phyloP scores from a whole-genome alignment of 1,140 invertebrate species.

The Liolophura sinensis region DNA sequence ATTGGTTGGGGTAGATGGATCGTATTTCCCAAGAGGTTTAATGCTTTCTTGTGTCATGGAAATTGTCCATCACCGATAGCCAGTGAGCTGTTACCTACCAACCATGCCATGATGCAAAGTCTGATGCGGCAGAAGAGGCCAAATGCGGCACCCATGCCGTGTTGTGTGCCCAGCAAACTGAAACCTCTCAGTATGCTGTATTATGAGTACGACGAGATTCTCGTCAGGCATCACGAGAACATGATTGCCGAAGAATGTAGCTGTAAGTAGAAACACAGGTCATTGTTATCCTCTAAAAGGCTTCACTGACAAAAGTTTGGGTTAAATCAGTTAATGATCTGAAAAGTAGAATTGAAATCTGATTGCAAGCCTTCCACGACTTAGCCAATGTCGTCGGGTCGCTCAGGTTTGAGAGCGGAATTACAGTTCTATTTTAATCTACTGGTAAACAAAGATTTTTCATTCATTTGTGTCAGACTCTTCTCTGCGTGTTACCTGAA shows the following conservation, averaged over 20 bases:
- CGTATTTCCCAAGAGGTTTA: constrained; percentile 93
- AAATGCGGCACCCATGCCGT: constrained; percentile 36
- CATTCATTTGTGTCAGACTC: too few species aligned
- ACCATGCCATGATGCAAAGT: constrained; percentile 97
- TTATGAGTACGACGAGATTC: constrained; percentile 53
- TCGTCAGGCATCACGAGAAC: constrained; percentile 41
- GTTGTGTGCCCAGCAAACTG: constrained; percentile 56
- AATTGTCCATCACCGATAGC: constrained; percentile 70
- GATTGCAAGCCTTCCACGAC: too few species aligned
- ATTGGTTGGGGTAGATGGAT: constrained; percentile 99
- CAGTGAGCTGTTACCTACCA: constrained; percentile 70
- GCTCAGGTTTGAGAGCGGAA: too few species aligned
- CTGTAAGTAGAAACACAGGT: constrained; percentile 23
- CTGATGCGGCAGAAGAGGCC: constrained; percentile 71
- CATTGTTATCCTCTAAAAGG: too few species aligned
- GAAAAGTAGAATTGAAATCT: too few species aligned
- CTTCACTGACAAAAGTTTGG: too few species aligned
- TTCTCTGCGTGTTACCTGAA: too few species aligned
- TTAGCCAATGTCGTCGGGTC: too few species aligned
- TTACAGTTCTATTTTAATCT: too few species aligned
- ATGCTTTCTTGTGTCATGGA: constrained; percentile 91
- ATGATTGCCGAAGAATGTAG: constrained; percentile 45
- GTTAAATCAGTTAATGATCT: too few species aligned
- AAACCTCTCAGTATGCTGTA: constrained; percentile 57
- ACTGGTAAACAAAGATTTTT: too few species aligned